phyloP scores from a whole-genome alignment of 2,797 vertebrate genomes.

The Gallinago nigripennis region DNA sequence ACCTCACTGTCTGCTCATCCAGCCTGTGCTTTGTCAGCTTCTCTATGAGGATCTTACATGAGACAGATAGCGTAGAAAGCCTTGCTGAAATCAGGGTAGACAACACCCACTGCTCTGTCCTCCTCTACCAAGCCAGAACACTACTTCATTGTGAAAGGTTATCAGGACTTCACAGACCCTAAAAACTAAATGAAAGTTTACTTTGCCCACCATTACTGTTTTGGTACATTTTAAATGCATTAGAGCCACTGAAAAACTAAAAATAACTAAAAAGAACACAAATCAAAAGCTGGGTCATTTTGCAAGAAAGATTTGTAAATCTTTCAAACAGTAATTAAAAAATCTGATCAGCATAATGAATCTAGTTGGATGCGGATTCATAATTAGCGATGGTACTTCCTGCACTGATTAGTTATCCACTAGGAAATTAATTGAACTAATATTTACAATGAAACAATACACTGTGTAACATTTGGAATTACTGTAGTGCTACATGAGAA shows the following conservation, averaged over 20 bases:
- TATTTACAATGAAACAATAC: neutral
- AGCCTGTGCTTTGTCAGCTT: neutral
- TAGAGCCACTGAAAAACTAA: neutral
- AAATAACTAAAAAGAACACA: neutral
- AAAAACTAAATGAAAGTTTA: neutral
- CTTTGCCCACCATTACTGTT: neutral
- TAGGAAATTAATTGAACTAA: neutral
- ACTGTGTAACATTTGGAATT: neutral
- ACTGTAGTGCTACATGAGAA: neutral
- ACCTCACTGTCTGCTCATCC: neutral
- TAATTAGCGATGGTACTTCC: neutral
- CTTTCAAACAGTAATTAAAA: neutral
- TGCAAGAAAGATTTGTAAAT: neutral
- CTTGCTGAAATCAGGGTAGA: neutral
- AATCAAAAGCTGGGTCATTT: neutral
- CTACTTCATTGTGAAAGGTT: neutral
- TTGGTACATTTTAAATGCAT: neutral
- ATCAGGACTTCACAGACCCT: neutral
- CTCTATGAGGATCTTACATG: neutral
- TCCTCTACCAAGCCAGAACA: neutral
- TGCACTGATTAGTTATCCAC: neutral
- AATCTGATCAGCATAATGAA: neutral
- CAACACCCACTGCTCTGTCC: neutral
- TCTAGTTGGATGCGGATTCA: neutral
- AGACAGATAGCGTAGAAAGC: neutral